Evolutionary conservation across 2,113 vertebrate genomes (phyloP).

Genomic region (Hipposideros armiger): DNA sequence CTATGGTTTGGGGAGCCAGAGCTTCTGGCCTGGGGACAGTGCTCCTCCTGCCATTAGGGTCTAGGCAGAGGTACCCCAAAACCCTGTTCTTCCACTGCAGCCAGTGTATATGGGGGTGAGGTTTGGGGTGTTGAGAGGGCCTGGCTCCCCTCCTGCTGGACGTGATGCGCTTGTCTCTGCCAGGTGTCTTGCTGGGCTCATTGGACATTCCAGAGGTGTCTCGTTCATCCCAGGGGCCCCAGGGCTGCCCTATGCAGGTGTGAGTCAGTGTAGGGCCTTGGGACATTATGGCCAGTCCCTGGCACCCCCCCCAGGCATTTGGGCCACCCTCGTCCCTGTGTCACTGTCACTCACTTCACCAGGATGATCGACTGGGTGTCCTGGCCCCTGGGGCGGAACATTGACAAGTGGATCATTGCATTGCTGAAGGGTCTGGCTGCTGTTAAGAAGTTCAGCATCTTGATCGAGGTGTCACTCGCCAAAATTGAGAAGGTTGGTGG

Average conservation of each 20-base stretch:
- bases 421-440: constrained; percentile 90
- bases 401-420: constrained; percentile 92
- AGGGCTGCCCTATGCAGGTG: background rate
- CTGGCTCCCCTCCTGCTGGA: background rate
- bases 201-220: background rate
- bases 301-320: background rate
- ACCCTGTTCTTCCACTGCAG: background rate
- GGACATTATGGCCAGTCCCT: background rate
- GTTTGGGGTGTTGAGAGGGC: background rate
- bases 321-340: background rate
- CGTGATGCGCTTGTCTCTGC: background rate
- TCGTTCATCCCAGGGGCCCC: background rate
- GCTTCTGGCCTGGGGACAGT: background rate
- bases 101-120: background rate
- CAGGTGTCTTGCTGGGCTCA: background rate
- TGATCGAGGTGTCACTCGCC: constrained; percentile 91
- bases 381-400: constrained; percentile 91
- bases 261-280: background rate
- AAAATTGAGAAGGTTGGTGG: constrained; percentile 92
- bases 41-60: background rate
- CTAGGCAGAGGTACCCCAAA: background rate
- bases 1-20: background rate
- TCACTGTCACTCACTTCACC: constrained; percentile 55
- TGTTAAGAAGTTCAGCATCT: constrained; percentile 92
- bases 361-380: constrained; percentile 93